Base-by-base conservation (phyloP, 2,113 vertebrate genomes). In the Chionis minor region DNA sequence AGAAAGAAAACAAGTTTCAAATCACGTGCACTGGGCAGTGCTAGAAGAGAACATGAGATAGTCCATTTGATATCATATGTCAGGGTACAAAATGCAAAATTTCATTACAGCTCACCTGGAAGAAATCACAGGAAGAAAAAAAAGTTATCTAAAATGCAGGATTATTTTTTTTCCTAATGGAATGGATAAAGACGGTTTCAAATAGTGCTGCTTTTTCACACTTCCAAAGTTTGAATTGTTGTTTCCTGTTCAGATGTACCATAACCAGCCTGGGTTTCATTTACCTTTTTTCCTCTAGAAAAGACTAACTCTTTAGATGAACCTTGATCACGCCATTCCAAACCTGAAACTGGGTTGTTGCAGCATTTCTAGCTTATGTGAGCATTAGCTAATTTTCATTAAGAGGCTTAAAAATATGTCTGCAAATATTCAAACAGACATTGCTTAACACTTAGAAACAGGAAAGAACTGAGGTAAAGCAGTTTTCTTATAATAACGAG, bases 401-500 rank as follows among this genome's bases (percentile, higher is more conserved):
- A n/a, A 30, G 26, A 71, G 49, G 40, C 20, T 90, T 49, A 44
- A 59, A 26, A 52, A 54, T 38, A 62, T 2, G 13, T 40, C 30
- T 75, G 66, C 40, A 65, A 44, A 38, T 15, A 14, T 59, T 75
- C 32, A 14, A 33, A n/a, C 28, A 67, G 56, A 49, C 49, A n/a
- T 6, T 66, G 14, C 45, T 33, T 15, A 56, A 33, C 28, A 28
- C 45, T 38, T 23, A 10, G 35, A 54, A 87, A 22, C 42, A 66
- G 69, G 20, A 74, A 32, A 24, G 49, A 70, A 32, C 0, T 9
- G 61, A 91, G 49, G 73, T 10, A 30, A 47, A 42, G 54, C 66
- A 55, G 30, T 12, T 69, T 42, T n/a, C 51, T 23, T 62, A 18
- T 5, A 16, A 16, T 28, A 80, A 16, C 0, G 0, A 38, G 35